phyloP scores from a whole-genome alignment of 2,888 invertebrate species.

The Agapetus fuscipes region DNA sequence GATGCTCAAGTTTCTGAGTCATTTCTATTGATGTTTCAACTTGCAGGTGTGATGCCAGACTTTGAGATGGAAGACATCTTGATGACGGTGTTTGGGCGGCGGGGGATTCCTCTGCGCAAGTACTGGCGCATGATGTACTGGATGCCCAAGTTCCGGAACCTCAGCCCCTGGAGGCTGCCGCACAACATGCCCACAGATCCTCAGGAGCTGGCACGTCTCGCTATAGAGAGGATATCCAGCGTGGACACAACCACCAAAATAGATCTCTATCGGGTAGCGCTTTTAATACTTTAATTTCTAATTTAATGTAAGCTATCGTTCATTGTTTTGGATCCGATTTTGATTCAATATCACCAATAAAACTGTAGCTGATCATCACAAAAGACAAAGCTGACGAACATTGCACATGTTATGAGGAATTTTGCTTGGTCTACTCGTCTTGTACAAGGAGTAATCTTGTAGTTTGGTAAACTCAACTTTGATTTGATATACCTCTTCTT shows the following conservation, averaged over 20 bases:
- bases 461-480: too few relatives aligned
- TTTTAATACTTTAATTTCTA: too few relatives aligned
- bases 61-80: slow-evolving; percentile 77
- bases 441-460: too few relatives aligned
- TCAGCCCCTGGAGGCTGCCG: slow-evolving; percentile 80
- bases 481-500: too few relatives aligned
- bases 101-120: slow-evolving; percentile 62
- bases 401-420: too few relatives aligned
- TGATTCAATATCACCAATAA: background rate
- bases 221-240: slow-evolving; percentile 73
- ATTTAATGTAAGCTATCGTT: too few relatives aligned
- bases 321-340: background rate
- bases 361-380: background rate
- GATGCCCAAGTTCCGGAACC: slow-evolving; percentile 90
- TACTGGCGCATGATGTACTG: slow-evolving; percentile 79
- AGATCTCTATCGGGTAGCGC: slow-evolving; percentile 52
- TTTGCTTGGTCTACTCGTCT: too few relatives aligned
- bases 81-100: slow-evolving; percentile 71
- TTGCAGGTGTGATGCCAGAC: slow-evolving; percentile 80
- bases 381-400: too few relatives aligned
- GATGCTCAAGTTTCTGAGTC: too few relatives aligned
- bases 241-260: slow-evolving; percentile 67
- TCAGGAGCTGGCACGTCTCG: slow-evolving; percentile 69
- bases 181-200: slow-evolving; percentile 67
- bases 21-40: background rate